Evolutionary conservation across 2,113 vertebrate species (phyloP).

Genomic region (Syngnathoides biaculeatus): DNA sequence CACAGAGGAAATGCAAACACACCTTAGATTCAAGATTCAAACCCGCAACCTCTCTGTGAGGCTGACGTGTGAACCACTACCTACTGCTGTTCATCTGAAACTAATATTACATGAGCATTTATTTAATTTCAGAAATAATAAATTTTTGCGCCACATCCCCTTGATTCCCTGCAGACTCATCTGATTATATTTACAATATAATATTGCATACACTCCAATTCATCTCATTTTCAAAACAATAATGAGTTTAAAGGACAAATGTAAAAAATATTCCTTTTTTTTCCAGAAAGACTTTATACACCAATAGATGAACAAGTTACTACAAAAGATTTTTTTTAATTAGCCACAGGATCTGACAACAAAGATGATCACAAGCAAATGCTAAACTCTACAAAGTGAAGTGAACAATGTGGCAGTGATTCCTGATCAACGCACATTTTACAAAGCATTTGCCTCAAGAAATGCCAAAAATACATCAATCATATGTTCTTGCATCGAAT

Average conservation of each 20-base stretch:
- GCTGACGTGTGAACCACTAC: not conserved
- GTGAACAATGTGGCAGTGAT: constrained; percentile 20
- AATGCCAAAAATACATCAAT: constrained; percentile 9
- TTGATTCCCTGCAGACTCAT: not conserved
- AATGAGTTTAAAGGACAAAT: not conserved
- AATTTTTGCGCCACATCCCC: not conserved
- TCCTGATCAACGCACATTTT: constrained; percentile 16
- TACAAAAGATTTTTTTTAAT: constrained; percentile 55
- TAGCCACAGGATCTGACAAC: constrained; percentile 56
- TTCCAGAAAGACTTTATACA: not conserved
- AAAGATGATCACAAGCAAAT: constrained; percentile 43
- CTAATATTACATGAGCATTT: not conserved
- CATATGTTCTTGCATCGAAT: constrained; percentile 21
- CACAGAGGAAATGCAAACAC: no score
- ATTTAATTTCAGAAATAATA: not conserved
- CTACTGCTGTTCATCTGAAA: not conserved
- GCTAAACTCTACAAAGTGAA: constrained; percentile 39
- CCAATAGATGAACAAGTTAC: constrained; percentile 3
- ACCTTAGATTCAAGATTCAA: no score
- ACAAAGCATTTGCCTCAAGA: not conserved
- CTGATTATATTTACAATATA: no score
- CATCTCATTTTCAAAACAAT: not conserved
- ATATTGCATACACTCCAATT: not conserved
- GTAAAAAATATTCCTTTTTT: not conserved
- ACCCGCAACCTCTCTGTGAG: not conserved